phyloP scores from a whole-genome alignment of 2,888 invertebrate genomes.

The Macrophya alboannulata region DNA sequence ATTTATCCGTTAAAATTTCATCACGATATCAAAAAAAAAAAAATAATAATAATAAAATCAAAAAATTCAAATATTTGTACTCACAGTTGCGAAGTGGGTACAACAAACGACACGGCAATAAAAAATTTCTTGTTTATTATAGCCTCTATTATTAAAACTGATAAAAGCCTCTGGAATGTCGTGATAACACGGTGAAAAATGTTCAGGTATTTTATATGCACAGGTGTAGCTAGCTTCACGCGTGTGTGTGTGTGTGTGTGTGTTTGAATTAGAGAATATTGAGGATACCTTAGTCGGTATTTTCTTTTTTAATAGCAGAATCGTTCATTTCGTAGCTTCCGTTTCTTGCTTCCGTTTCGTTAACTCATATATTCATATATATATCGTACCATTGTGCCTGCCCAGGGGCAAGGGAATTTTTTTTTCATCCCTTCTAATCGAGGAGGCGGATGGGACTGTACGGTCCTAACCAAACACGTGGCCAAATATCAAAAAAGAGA shows the following conservation, averaged over 20 bases:
- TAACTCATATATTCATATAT: background rate
- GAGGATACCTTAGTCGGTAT: background rate
- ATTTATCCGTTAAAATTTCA: background rate
- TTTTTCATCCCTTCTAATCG: background rate
- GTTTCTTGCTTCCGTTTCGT: background rate
- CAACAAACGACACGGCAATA: background rate
- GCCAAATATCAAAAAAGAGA: background rate
- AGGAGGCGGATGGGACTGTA: background rate
- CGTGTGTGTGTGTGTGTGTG: background rate
- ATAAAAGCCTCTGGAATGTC: constrained; percentile 32
- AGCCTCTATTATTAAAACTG: constrained; percentile 29
- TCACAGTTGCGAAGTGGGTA: background rate
- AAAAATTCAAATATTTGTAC: background rate
- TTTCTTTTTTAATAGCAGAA: background rate
- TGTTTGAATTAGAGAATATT: constrained; percentile 9
- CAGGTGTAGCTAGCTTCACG: background rate
- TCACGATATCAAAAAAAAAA: too few relatives aligned
- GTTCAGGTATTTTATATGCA: background rate
- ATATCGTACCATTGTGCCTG: background rate
- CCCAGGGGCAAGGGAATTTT: background rate
- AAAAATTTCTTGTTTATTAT: constrained; percentile 22
- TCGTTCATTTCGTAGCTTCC: background rate
- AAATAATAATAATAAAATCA: background rate
- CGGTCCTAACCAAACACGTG: constrained; percentile 2
- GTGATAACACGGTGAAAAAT: constrained; percentile 6